Percentiles rank a stretch among this genome's conserved stretches.
Evolutionary conservation across 2,797 vertebrate genomes (phyloP).

Genomic region (Sebastes steindachneri): DNA sequence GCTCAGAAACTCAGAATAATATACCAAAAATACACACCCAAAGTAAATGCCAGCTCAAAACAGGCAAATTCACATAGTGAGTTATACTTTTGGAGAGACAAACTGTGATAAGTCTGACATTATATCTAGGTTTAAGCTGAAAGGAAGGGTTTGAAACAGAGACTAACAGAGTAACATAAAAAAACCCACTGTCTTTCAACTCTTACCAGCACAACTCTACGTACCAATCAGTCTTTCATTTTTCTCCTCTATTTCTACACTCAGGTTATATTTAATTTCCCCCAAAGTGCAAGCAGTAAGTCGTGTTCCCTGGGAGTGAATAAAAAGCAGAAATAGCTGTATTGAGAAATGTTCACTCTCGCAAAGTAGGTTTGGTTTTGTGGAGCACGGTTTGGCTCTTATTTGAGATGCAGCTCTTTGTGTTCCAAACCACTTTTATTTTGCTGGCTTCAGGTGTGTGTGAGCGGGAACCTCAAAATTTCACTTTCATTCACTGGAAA

Average conservation of each 20-base stretch:
- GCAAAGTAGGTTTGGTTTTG: conserved; percentile 31
- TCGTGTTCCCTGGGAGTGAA: conserved; percentile 17
- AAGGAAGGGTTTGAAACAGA: conserved; percentile 5
- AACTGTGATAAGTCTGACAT: neutral
- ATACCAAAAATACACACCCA: neutral
- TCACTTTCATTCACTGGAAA: conserved; percentile 36
- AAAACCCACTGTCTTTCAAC: neutral
- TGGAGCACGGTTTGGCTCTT: conserved; percentile 19
- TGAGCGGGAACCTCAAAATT: neutral
- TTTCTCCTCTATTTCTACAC: neutral
- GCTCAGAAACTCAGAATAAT: neutral
- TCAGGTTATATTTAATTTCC: conserved; percentile 14
- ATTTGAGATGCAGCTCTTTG: conserved; percentile 13
- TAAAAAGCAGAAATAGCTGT: conserved; percentile 10
- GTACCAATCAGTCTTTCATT: neutral
- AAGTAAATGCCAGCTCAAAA: neutral
- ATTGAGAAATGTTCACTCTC: conserved; percentile 1
- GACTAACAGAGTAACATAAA: neutral
- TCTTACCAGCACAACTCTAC: neutral
- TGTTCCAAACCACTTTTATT: conserved; percentile 25
- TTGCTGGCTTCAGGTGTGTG: conserved; percentile 6
- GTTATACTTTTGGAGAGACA: neutral
- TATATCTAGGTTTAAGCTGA: neutral
- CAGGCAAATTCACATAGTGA: neutral
- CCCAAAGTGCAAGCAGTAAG: conserved; percentile 9